These are phyloP conservation scores for Limanda limanda DNA, from an alignment of 2,113 vertebrate genomes.

Conservation along the genomic window DNA sequence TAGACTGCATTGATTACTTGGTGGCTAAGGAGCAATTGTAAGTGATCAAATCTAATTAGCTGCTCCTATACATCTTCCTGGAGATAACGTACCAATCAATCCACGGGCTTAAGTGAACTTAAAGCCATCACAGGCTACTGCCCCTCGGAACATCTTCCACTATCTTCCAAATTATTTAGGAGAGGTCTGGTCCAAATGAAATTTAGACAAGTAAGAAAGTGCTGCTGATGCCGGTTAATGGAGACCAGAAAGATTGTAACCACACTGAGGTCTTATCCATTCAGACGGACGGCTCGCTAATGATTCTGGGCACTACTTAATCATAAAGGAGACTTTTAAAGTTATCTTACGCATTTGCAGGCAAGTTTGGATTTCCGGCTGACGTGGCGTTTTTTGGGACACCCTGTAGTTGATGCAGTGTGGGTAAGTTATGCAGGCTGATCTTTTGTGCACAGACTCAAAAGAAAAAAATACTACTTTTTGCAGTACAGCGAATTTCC, in stretches of 20 bases:
- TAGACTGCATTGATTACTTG: slow-evolving; percentile 71
- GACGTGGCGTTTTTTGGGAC: background rate
- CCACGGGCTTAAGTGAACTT: slow-evolving; percentile 72
- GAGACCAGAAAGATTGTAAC: slow-evolving; percentile 15
- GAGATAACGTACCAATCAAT: slow-evolving; percentile 75
- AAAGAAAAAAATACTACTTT: slow-evolving; percentile 3
- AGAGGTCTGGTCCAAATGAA: slow-evolving; percentile 41
- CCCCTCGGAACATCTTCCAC: slow-evolving; percentile 59
- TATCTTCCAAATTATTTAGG: slow-evolving; percentile 55
- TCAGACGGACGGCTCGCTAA: slow-evolving; percentile 18
- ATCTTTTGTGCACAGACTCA: background rate
- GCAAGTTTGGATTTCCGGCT: slow-evolving; percentile 5
- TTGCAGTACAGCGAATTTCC: background rate
- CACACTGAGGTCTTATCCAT: slow-evolving; percentile 4
- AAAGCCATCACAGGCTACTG: slow-evolving; percentile 68
- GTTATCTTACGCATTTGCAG: background rate
- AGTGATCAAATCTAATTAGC: slow-evolving; percentile 82
- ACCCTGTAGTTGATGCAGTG: background rate
- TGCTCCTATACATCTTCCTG: slow-evolving; percentile 69
- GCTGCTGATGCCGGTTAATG: slow-evolving; percentile 24
- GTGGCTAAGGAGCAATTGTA: slow-evolving; percentile 71
- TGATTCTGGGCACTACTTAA: slow-evolving; percentile 9
- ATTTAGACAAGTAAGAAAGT: slow-evolving; percentile 50
- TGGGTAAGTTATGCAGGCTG: background rate
- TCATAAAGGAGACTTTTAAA: background rate